Conservation (phyloP, 2,797 vertebrate genomes). For the Pelodytes ibericus region DNA sequence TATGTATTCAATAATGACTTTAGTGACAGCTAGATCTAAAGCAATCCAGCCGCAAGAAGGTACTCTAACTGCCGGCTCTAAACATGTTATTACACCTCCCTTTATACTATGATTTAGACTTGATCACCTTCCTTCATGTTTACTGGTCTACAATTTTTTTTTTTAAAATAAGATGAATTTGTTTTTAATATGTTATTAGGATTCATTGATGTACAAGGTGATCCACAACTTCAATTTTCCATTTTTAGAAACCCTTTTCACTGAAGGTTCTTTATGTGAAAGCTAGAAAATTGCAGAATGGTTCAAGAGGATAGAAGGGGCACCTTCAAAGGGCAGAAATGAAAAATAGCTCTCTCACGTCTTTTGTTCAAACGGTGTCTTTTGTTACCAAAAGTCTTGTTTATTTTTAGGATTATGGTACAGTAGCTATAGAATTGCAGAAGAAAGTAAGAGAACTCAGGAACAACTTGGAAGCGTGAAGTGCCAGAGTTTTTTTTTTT, state of each 20-base stretch:
- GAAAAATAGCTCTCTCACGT: slow-evolving; percentile 7
- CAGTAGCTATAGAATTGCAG: not conserved
- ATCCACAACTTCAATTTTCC: slow-evolving; percentile 30
- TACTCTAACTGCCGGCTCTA: slow-evolving; percentile 16
- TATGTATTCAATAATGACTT: too few species aligned
- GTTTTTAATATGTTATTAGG: slow-evolving; percentile 26
- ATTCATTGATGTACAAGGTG: slow-evolving; percentile 27
- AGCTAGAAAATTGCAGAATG: not conserved
- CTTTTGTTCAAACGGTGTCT: slow-evolving; percentile 6
- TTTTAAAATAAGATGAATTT: slow-evolving; percentile 26
- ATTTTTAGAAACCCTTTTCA: slow-evolving; percentile 12
- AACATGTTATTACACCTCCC: slow-evolving; percentile 7
- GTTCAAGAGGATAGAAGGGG: slow-evolving; percentile 33
- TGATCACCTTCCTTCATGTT: slow-evolving; percentile 19
- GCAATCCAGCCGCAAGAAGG: not conserved
- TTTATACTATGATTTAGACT: slow-evolving; percentile 16
- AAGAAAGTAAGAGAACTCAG: too few species aligned
- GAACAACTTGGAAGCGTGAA: too few species aligned
- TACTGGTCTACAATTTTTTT: not conserved
- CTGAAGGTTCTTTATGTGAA: not conserved
- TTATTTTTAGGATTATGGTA: slow-evolving; percentile 31
- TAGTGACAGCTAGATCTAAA: not conserved
- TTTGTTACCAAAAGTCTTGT: slow-evolving; percentile 4
- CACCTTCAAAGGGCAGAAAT: slow-evolving; percentile 24
- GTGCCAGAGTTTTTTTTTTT: too few species aligned